Conservation (phyloP, 1,140 invertebrate species). For the Drosophila azteca region DNA sequence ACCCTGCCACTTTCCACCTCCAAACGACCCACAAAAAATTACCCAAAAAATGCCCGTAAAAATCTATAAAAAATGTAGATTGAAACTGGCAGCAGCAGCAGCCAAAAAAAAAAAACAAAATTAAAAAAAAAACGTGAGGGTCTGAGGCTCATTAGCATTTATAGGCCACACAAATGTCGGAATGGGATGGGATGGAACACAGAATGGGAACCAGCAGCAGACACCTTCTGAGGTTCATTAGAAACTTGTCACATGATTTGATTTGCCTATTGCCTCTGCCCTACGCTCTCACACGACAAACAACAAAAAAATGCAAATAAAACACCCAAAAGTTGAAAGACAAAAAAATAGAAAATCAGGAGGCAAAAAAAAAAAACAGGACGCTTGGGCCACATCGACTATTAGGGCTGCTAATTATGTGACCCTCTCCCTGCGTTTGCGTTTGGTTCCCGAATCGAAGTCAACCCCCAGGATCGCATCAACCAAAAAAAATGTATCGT, state of each 20-base stretch:
- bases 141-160: slow-evolving; percentile 71
- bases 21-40: slow-evolving; percentile 69
- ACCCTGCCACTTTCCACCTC: slow-evolving; percentile 12
- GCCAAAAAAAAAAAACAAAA: not conserved
- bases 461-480: slow-evolving; percentile 36
- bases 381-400: slow-evolving; percentile 19
- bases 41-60: slow-evolving; percentile 76
- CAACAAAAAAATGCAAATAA: slow-evolving; percentile 15
- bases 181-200: slow-evolving; percentile 31
- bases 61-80: slow-evolving; percentile 63
- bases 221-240: slow-evolving; percentile 75
- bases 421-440: slow-evolving; percentile 30
- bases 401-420: slow-evolving; percentile 73
- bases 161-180: slow-evolving; percentile 73
- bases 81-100: not conserved
- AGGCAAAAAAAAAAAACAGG: slow-evolving; percentile 7
- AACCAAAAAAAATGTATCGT: not conserved
- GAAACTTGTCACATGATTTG: slow-evolving; percentile 81
- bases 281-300: slow-evolving; percentile 5
- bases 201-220: slow-evolving; percentile 12
- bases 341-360: slow-evolving; percentile 24
- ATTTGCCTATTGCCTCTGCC: slow-evolving; percentile 36
- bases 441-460: slow-evolving; percentile 1
- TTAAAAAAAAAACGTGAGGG: slow-evolving; percentile 40
- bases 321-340: slow-evolving; percentile 11